Percentiles rank a stretch among this genome's conserved stretches.
Evolutionary conservation across 2,888 invertebrate species (phyloP).

Genomic region (Heliconius erato): DNA sequence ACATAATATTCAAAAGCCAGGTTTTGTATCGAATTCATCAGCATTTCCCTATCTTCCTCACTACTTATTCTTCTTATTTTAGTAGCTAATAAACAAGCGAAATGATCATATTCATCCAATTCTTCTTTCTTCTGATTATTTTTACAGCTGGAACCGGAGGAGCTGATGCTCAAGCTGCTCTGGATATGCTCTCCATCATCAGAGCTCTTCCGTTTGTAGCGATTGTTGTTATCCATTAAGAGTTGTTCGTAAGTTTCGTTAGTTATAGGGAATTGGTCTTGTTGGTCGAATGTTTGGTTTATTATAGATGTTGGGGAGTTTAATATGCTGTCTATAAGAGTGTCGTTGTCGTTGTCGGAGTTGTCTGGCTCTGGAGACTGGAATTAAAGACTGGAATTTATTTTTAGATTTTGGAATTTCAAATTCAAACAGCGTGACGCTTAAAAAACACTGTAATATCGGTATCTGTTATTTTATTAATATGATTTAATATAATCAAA

Average conservation of each 20-base stretch:
- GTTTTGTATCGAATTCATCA: conserved; percentile 2
- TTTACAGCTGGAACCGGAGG: background rate
- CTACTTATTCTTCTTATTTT: background rate
- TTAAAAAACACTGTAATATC: too few relatives aligned
- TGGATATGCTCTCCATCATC: conserved; percentile 8
- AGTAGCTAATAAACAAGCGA: background rate
- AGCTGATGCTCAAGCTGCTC: background rate
- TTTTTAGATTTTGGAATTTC: too few relatives aligned
- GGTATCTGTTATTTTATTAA: too few relatives aligned
- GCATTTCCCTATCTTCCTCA: background rate
- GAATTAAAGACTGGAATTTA: background rate
- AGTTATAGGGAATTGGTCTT: background rate
- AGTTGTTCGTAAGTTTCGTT: conserved; percentile 2
- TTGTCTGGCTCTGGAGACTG: background rate
- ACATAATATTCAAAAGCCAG: background rate
- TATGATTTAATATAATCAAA: too few relatives aligned
- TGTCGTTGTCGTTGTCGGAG: background rate
- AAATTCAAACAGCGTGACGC: too few relatives aligned
- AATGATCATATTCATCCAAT: conserved; percentile 1
- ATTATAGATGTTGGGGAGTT: background rate
- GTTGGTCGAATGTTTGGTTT: background rate
- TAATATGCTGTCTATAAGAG: background rate
- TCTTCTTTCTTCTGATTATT: background rate
- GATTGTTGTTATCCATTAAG: background rate
- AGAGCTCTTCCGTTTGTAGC: background rate